Evolutionary conservation across 2,113 vertebrate species (phyloP).

Genomic region (Scartelaos histophorus): DNA sequence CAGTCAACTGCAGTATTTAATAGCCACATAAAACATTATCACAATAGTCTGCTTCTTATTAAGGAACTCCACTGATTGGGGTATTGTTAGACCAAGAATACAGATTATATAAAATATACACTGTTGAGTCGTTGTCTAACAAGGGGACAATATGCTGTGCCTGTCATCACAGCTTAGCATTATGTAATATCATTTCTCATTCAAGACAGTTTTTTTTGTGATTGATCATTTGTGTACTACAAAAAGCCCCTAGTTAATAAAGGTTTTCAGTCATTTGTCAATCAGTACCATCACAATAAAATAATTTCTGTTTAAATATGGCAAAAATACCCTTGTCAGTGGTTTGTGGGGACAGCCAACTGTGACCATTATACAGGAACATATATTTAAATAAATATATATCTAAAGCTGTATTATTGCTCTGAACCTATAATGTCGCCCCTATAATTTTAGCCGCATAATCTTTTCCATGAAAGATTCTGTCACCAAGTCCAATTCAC

Average conservation of each 20-base stretch:
- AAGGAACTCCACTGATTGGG: background rate
- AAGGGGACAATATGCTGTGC: background rate
- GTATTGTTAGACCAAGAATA: slow-evolving; percentile 12
- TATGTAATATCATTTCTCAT: background rate
- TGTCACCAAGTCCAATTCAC: slow-evolving; percentile 2
- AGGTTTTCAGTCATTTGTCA: background rate
- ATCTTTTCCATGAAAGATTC: background rate
- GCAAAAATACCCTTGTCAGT: background rate
- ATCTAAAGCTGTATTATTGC: background rate
- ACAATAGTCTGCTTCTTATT: slow-evolving; percentile 21
- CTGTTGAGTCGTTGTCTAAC: background rate
- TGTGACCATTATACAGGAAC: background rate
- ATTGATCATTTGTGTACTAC: background rate
- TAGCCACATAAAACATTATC: slow-evolving; percentile 18
- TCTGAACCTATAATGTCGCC: background rate
- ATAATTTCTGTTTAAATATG: background rate
- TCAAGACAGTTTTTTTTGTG: background rate
- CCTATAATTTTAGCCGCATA: background rate
- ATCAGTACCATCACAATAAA: background rate
- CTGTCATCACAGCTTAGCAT: background rate
- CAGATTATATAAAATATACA: background rate
- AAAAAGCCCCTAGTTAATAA: background rate
- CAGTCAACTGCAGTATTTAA: slow-evolving; percentile 45
- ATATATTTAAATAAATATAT: background rate
- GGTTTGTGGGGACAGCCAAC: background rate